phyloP scores from a whole-genome alignment of 2,888 invertebrate genomes.

The Timandra comae region DNA sequence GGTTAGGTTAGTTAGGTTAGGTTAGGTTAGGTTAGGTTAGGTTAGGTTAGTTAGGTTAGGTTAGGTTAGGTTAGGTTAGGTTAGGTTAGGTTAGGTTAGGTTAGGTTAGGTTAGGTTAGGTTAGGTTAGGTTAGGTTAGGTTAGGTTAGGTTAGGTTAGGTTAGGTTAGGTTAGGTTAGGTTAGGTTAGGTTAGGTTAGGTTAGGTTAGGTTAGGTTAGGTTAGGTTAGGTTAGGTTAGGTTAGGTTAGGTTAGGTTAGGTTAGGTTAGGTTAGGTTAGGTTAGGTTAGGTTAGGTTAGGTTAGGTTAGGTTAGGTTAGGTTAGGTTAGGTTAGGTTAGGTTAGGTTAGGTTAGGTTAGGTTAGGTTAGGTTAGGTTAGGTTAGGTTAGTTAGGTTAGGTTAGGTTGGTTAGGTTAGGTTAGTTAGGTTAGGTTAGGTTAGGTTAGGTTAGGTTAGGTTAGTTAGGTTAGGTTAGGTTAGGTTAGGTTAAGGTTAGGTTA shows the following conservation, averaged over 20 bases:
- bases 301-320: conserved; percentile 11
- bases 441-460: conserved; percentile 14
- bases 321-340: conserved; percentile 12
- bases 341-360: conserved; percentile 10
- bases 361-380: conserved; percentile 11
- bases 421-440: conserved; percentile 14
- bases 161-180: conserved; percentile 11
- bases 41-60: conserved; percentile 12
- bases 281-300: conserved; percentile 15
- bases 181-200: conserved; percentile 5
- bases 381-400: conserved; percentile 12
- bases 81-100: conserved; percentile 12
- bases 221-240: conserved; percentile 14
- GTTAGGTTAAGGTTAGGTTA: conserved; percentile 10
- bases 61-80: conserved; percentile 12
- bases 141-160: neutral
- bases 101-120: conserved; percentile 13
- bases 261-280: conserved; percentile 17
- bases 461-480: conserved; percentile 11
- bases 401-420: conserved; percentile 11
- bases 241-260: conserved; percentile 17
- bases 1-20: conserved; percentile 7
- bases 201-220: conserved; percentile 10
- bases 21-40: conserved; percentile 5
- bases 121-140: conserved; percentile 1